Base-by-base conservation (phyloP, 2,113 vertebrate genomes). In the Egretta garzetta region DNA sequence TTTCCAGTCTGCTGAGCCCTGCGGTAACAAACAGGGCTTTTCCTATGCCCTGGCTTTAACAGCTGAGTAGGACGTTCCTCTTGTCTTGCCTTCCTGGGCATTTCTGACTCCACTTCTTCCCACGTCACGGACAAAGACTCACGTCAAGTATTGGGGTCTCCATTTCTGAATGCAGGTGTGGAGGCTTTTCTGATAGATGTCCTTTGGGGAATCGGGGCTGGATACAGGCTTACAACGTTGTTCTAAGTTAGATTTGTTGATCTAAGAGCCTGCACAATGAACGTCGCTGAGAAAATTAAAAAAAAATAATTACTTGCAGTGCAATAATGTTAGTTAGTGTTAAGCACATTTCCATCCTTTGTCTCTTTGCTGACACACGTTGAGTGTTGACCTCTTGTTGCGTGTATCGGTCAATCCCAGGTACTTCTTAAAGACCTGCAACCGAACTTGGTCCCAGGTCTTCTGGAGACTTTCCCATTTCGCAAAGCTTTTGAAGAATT, bases 111-210 rank as follows among this genome's bases (percentile, higher is more conserved):
- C 53, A 3, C 47, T 58, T 30, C 35, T 67, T 43, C 45, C 12
- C 0, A 0, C 27, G 8, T 28, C 0, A 0, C 3, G 22, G 86
- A 41, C 2, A 10, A 37, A 52, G 64, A 13, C 20, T 50, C 68
- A 15, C 1, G 0, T 21, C 0, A 17, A 58, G 86, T 23, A 63
- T 24, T 85, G 73, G 32, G 30, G 30, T 82, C 60, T 67, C 45
- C 14, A 1, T 67, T 63, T 81, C 62, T n/a, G 30, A 37, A 1
- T 21, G 50, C 28, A 70, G 19, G 17, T 45, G 39, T 86, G 39
- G 80, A 27, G 70, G 37, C 14, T 73, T 47, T 80, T 62, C 71
- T 41, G 24, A 30, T 5, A 27, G 27, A 30, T 1, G 3, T 50
- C 45, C n/a, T 76, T 55, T 56, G 73, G 89, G 35, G 63, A 79